Conservation (phyloP, 2,888 invertebrate genomes). For the Ashinkailepas kermadecensis region DNA sequence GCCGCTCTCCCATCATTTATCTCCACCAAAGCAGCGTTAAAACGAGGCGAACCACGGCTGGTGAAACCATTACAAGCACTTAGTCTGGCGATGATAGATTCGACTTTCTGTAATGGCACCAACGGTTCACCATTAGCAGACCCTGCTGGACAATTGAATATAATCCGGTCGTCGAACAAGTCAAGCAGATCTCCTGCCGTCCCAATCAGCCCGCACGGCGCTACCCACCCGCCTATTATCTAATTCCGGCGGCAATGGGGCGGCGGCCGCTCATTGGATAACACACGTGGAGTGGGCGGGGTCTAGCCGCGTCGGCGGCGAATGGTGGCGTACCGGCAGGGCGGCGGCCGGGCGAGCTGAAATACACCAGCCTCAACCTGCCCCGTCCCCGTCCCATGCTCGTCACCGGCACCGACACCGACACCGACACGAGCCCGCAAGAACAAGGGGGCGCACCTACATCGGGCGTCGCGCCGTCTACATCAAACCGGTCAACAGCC, state of each 20-base stretch:
- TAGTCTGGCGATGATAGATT: slow-evolving; percentile 18
- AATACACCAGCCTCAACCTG: background rate
- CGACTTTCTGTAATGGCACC: slow-evolving; percentile 3
- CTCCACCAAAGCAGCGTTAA: slow-evolving; percentile 14
- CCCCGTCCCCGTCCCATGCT: too few species aligned
- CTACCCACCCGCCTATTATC: background rate
- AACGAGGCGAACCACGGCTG: background rate
- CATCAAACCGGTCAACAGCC: too few species aligned
- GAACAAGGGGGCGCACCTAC: too few species aligned
- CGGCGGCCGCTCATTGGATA: background rate
- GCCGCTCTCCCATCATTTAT: slow-evolving; percentile 4
- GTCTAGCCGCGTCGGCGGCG: background rate
- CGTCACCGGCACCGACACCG: too few species aligned
- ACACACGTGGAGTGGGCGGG: background rate
- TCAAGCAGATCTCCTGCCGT: slow-evolving; percentile 13
- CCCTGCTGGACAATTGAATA: background rate
- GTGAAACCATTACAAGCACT: slow-evolving; percentile 20
- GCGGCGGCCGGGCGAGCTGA: background rate
- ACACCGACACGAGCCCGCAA: too few species aligned
- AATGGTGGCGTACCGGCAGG: background rate
- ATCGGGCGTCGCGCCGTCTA: too few species aligned
- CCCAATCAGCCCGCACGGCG: background rate
- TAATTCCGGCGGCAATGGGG: background rate
- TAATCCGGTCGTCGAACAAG: background rate
- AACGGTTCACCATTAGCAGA: slow-evolving; percentile 3